Percentiles rank a stretch among this genome's conserved stretches.
Conservation (phyloP, 2,888 invertebrate genomes). For the Panzeria rudis region DNA sequence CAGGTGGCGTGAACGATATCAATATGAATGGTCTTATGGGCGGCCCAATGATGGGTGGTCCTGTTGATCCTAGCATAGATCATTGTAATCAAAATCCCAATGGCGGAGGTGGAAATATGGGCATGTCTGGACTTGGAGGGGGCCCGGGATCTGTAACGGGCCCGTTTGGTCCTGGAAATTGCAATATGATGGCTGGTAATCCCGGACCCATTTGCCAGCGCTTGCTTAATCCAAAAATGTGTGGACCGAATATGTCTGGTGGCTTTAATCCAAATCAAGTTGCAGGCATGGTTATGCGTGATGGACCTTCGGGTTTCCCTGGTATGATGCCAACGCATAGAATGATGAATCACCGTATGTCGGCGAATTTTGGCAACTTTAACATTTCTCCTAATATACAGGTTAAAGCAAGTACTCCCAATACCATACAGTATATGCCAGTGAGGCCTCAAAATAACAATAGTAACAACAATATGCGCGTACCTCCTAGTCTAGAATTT, state of each 20-base stretch:
- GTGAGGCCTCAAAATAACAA: conserved; percentile 92
- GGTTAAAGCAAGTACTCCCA: conserved; percentile 98
- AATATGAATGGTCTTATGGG: conserved; percentile 75
- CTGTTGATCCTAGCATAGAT: conserved; percentile 82
- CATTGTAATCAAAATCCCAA: conserved; percentile 77
- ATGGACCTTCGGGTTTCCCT: conserved; percentile 84
- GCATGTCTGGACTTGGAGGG: conserved; percentile 64
- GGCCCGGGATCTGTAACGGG: conserved; percentile 73
- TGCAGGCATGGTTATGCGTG: conserved; percentile 74
- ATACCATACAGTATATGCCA: conserved; percentile 98
- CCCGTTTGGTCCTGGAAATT: conserved; percentile 76
- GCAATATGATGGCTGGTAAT: conserved; percentile 75
- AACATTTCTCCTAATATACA: conserved; percentile 89
- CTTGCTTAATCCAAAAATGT: conserved; percentile 88
- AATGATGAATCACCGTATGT: conserved; percentile 88
- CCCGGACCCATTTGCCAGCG: conserved; percentile 83
- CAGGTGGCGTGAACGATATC: conserved; percentile 76
- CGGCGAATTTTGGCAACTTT: conserved; percentile 86
- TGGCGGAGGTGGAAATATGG: conserved; percentile 63
- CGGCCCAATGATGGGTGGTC: conserved; percentile 77
- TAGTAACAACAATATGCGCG: conserved; percentile 86
- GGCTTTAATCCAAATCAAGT: conserved; percentile 77
- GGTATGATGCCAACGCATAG: conserved; percentile 81
- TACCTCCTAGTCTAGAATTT: conserved; percentile 95
- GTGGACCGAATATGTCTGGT: conserved; percentile 81